Conservation (phyloP, 2,888 invertebrate genomes). For the Thymelicus lineola region DNA sequence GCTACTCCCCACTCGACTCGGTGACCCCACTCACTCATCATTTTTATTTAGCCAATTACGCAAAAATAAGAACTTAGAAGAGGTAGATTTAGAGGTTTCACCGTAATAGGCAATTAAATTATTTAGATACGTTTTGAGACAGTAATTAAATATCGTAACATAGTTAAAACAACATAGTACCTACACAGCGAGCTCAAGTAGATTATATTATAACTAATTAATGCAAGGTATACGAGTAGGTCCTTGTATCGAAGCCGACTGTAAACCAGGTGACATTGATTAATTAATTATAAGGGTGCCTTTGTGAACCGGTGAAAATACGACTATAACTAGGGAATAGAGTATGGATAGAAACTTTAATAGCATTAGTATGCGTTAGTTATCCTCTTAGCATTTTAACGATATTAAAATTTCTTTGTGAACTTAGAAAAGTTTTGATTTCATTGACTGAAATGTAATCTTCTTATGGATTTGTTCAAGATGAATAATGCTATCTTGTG, state of each 20-base stretch:
- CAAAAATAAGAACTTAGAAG: too few species aligned
- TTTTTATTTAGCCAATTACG: too few species aligned
- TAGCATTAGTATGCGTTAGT: constrained; percentile 19
- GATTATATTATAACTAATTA: constrained; percentile 11
- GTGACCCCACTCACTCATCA: too few species aligned
- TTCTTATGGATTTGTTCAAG: too few species aligned
- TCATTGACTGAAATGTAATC: too few species aligned
- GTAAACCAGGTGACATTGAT: constrained; percentile 6
- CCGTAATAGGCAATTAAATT: too few species aligned
- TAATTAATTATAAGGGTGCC: constrained; percentile 5
- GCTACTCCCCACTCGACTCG: too few species aligned
- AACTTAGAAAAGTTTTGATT: constrained; percentile 6
- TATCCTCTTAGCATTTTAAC: constrained; percentile 23
- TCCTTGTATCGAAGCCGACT: constrained; percentile 10
- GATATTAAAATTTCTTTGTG: constrained; percentile 27
- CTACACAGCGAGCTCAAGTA: neutral
- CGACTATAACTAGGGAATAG: neutral
- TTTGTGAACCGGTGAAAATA: constrained; percentile 10
- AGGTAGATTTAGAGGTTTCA: too few species aligned
- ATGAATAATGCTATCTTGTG: too few species aligned
- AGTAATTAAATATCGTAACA: too few species aligned
- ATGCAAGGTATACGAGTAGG: constrained; percentile 1
- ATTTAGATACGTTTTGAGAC: too few species aligned
- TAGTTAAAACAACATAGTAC: neutral
- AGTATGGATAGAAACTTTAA: constrained; percentile 13